Base-by-base conservation (phyloP, 2,113 vertebrate species). In the Chauna torquata region DNA sequence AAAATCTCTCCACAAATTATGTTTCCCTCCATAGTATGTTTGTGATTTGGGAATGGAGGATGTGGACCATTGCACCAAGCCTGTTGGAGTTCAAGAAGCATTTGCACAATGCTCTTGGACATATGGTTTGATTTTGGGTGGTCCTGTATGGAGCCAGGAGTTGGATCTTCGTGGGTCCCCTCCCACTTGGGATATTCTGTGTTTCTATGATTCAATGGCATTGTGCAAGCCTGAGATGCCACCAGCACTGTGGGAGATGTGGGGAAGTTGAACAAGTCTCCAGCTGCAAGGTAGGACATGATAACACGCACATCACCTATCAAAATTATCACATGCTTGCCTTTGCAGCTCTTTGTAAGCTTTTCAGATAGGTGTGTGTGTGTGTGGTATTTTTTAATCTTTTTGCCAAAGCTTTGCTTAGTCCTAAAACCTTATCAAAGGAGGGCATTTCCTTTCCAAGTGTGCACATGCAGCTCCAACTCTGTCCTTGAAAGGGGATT, bases 231-330 rank as follows among this genome's bases (percentile, higher is more conserved):
- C 27, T 23, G 81, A 8, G 81, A 36, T 25, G 81, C 16, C 80
- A 49, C 62, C n/a, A 80, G 64, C 88, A 79, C 74, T 81, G 18
- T 32, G 65, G 58, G 81, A 81, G 22, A 15, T 22, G 5, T 1
- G 65, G n/a, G 19, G 58, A 81, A 85, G 85, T 0, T 18, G 65
- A 12, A 16, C 10, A 2, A 8, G 19, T 3, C 40, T 30, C 55
- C 72, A 5, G 4, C 55, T 8, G 12, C 34, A 2, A 30, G 55
- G 62, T 1, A 40, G 5, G 9, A 1, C 1, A 4, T 12, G 28
- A 11, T 23, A 10, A 6, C 1, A 4, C 9, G 11, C 55, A 1
- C 8, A 2, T 22, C 55, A 5, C 55, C 24, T 7, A 4, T 4
- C 19, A 34, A 47, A 30, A 30, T 11, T 14, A 7, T 20, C 20